Conservation (phyloP, 2,888 invertebrate genomes). For the Glyphotaelius pellucidus region DNA sequence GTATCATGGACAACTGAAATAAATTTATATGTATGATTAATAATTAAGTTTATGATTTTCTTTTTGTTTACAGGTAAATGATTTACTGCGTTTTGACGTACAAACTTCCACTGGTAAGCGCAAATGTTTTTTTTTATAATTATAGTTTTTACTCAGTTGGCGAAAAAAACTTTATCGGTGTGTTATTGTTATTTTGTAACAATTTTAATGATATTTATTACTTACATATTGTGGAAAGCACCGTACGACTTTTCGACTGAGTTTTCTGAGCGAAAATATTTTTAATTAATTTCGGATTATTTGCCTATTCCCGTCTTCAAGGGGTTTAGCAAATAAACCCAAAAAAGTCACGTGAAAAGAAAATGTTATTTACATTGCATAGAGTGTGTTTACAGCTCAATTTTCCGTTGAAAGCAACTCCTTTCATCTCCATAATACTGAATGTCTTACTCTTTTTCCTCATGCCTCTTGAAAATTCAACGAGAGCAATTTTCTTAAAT, state of each 20-base stretch:
- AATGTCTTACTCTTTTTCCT: neutral
- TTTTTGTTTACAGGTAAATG: neutral
- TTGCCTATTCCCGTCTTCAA: neutral
- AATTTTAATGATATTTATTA: too few relatives aligned
- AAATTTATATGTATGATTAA: neutral
- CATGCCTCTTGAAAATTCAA: neutral
- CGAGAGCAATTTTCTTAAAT: neutral
- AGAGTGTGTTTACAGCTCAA: slow-evolving; percentile 11
- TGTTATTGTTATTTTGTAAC: too few relatives aligned
- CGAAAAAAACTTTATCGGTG: too few relatives aligned
- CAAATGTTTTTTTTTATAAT: neutral
- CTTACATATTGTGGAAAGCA: neutral
- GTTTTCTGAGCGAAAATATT: neutral
- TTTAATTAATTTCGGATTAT: neutral
- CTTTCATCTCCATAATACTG: slow-evolving; percentile 5
- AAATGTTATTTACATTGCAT: slow-evolving; percentile 21
- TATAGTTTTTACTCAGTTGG: neutral
- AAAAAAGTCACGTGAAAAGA: neutral
- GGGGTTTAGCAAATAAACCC: neutral
- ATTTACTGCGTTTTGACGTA: neutral
- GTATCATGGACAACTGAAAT: too few relatives aligned
- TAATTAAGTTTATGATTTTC: neutral
- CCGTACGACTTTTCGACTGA: neutral
- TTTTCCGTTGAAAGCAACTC: neutral
- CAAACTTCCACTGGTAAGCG: neutral